A percentile compares a stretch with the other conserved stretches of the same genome.
phyloP scores from a whole-genome alignment of 2,113 vertebrate species.

The Rhinichthys klamathensis region DNA sequence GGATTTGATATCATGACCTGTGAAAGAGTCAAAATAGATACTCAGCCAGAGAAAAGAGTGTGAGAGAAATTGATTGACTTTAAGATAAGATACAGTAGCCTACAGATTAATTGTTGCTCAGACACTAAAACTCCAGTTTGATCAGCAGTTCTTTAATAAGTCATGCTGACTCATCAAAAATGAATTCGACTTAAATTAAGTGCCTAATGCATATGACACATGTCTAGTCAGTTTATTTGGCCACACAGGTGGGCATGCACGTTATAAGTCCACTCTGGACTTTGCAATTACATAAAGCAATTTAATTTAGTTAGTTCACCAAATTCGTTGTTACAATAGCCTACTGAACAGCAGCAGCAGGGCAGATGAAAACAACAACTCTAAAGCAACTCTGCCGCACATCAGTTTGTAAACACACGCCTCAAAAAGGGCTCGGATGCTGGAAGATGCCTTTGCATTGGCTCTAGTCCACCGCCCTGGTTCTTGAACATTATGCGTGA shows the following conservation, averaged over 20 bases:
- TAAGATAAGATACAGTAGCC: not conserved
- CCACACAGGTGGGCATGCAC: not conserved
- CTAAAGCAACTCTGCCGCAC: slow-evolving; percentile 14
- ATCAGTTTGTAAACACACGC: slow-evolving; percentile 41
- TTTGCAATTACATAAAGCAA: not conserved
- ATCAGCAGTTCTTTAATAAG: not conserved
- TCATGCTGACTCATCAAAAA: not conserved
- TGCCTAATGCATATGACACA: not conserved
- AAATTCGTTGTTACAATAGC: not conserved
- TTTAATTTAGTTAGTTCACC: not conserved
- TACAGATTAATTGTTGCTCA: not conserved
- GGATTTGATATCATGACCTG: not conserved
- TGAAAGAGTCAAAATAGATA: not conserved
- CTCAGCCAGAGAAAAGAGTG: not conserved
- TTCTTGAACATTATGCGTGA: slow-evolving; percentile 46
- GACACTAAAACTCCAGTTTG: not conserved
- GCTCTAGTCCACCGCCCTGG: slow-evolving; percentile 39
- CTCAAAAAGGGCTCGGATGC: not conserved
- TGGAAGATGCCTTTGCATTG: slow-evolving; percentile 39
- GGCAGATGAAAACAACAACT: slow-evolving; percentile 10
- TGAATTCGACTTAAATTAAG: not conserved
- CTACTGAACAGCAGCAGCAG: slow-evolving; percentile 6
- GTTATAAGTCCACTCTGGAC: not conserved
- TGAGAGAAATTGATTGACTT: not conserved
- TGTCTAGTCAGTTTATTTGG: not conserved